These are phyloP conservation scores for Parazoanthus darwini DNA, from an alignment of 92 coral and sea anemone species.

Conservation along the genomic window DNA sequence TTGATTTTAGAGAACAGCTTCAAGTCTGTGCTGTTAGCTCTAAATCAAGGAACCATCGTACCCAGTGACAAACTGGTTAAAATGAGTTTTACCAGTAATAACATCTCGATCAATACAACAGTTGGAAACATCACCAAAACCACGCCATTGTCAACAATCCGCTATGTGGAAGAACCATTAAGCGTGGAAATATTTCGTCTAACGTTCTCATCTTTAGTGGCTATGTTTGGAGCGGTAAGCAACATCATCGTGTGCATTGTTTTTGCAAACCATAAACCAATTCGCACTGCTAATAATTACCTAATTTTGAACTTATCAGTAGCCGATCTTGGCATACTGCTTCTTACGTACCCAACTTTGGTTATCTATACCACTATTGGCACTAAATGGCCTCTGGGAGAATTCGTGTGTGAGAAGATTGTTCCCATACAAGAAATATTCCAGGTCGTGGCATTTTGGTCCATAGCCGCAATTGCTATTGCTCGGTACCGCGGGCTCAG, in stretches of 20 bases:
- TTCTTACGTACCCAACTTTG: not conserved
- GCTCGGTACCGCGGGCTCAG: not conserved
- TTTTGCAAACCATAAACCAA: not conserved
- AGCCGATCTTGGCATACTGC: slow-evolving; percentile 17
- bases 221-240: not conserved
- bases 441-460: not conserved
- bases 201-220: not conserved
- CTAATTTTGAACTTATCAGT: slow-evolving; percentile 2
- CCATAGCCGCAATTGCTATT: slow-evolving; percentile 2
- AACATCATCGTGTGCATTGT: not conserved
- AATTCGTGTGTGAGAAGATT: not conserved
- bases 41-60: too few relatives aligned
- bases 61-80: too few relatives aligned
- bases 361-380: not conserved
- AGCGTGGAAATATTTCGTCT: not conserved
- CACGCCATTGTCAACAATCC: not conserved
- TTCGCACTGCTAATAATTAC: slow-evolving; percentile 13
- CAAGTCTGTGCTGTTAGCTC: too few relatives aligned
- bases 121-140: not conserved
- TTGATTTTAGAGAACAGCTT: too few relatives aligned
- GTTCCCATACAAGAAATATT: slow-evolving; percentile 1
- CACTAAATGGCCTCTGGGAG: not conserved
- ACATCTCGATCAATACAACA: not conserved
- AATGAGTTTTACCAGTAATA: too few relatives aligned
- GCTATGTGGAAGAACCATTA: not conserved